Percentiles rank a stretch among this genome's conserved stretches.
Conservation (phyloP, 2,888 invertebrate species). For the Drosophila crucigera region DNA sequence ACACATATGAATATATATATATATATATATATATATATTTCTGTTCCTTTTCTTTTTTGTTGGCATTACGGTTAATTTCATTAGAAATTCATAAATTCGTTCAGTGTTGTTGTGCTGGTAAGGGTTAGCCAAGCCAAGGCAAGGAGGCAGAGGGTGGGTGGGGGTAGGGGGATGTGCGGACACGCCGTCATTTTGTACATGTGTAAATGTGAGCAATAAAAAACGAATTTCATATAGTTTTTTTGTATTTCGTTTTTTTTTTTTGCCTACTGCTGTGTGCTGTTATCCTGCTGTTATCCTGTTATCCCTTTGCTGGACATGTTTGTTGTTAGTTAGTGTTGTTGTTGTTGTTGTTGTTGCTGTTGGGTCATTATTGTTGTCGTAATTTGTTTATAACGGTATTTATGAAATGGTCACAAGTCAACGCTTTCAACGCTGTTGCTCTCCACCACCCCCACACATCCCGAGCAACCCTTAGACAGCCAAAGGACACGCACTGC, state of each 20-base stretch:
- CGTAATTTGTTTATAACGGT: constrained; percentile 81
- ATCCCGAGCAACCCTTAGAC: constrained; percentile 40
- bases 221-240: constrained; percentile 58
- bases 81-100: constrained; percentile 83
- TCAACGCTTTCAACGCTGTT: constrained; percentile 75
- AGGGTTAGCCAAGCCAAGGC: background rate
- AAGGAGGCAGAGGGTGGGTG: background rate
- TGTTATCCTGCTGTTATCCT: constrained; percentile 40
- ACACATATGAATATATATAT: background rate
- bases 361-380: constrained; percentile 69
- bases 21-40: background rate
- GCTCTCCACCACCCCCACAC: background rate
- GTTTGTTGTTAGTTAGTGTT: constrained; percentile 4
- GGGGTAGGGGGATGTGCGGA: background rate
- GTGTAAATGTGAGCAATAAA: constrained; percentile 78
- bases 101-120: constrained; percentile 24
- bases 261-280: constrained; percentile 47
- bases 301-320: constrained; percentile 37
- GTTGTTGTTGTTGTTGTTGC: constrained; percentile 49
- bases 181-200: constrained; percentile 67
- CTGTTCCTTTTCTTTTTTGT: background rate
- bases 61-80: constrained; percentile 83
- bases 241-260: background rate
- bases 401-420: constrained; percentile 84
- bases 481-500: constrained; percentile 59